These are phyloP conservation scores for Tetragonula carbonaria DNA, from an alignment of 2,888 invertebrate species.

Conservation along the genomic window DNA sequence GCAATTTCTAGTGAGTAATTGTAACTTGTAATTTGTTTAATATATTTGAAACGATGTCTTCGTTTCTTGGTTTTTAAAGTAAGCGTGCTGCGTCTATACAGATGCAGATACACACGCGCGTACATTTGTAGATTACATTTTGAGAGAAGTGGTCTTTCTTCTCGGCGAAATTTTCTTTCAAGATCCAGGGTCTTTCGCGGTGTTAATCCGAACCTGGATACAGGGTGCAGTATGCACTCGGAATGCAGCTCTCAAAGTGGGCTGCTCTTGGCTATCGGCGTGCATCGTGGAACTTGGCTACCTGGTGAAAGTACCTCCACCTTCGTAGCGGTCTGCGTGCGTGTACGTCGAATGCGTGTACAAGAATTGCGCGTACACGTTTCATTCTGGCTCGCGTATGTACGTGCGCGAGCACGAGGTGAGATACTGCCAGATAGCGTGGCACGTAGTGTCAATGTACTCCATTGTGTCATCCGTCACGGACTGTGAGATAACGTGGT, in stretches of 20 bases:
- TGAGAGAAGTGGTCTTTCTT: too few species aligned
- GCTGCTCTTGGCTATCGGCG: constrained; percentile 72
- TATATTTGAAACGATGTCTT: too few species aligned
- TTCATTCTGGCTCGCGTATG: constrained; percentile 6
- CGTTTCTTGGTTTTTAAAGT: too few species aligned
- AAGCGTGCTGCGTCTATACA: too few species aligned
- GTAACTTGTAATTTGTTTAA: not conserved
- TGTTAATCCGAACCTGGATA: constrained; percentile 59
- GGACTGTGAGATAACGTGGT: constrained; percentile 72
- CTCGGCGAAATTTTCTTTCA: too few species aligned
- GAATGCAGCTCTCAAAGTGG: constrained; percentile 71
- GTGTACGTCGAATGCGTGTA: constrained; percentile 58
- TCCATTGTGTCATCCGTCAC: constrained; percentile 77
- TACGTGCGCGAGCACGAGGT: constrained; percentile 52
- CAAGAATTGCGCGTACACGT: constrained; percentile 50
- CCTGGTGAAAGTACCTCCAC: constrained; percentile 74
- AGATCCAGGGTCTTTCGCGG: constrained; percentile 25
- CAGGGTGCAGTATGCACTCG: constrained; percentile 66
- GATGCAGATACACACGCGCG: too few species aligned
- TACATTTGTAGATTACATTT: too few species aligned
- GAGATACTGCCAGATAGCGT: constrained; percentile 72
- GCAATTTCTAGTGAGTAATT: not conserved
- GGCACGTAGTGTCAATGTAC: constrained; percentile 77
- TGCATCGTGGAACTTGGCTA: constrained; percentile 71
- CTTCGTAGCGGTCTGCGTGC: constrained; percentile 59